These are phyloP conservation scores for Dendrocincla tyrannina DNA, from an alignment of 2,797 vertebrate genomes.

Conservation along the genomic window DNA sequence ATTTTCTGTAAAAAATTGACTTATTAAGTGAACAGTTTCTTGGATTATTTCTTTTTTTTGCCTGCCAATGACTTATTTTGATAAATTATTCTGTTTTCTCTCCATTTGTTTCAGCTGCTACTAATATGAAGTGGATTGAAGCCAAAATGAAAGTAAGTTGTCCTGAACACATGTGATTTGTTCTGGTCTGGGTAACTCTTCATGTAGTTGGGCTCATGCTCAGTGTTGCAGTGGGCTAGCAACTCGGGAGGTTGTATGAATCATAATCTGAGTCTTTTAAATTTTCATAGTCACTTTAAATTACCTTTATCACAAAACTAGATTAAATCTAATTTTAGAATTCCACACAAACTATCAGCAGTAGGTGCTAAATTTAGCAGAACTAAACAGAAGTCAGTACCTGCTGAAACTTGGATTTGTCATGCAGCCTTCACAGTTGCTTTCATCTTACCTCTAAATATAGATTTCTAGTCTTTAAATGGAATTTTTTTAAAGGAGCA, in stretches of 20 bases:
- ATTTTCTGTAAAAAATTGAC: neutral
- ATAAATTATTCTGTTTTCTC: neutral
- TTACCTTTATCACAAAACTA: neutral
- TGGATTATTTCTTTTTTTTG: neutral
- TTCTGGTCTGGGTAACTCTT: neutral
- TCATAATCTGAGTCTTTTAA: neutral
- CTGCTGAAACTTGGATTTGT: neutral
- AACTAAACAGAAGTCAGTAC: neutral
- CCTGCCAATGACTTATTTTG: neutral
- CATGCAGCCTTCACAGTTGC: neutral
- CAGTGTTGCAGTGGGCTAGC: neutral
- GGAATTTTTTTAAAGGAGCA: neutral
- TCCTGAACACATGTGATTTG: neutral
- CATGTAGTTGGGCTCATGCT: neutral
- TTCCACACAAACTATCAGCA: neutral
- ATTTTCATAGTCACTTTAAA: neutral
- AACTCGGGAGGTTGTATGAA: neutral
- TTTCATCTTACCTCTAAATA: conserved; percentile 49
- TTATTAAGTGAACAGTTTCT: neutral
- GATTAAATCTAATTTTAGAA: conserved; percentile 20
- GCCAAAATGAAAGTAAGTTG: conserved; percentile 97
- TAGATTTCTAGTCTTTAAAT: neutral
- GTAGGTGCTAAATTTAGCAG: conserved; percentile 28
- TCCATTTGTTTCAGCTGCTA: conserved; percentile 86
- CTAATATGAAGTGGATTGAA: conserved; percentile 99